These are phyloP conservation scores for Smutsia gigantea DNA, from an alignment of 2,797 vertebrate genomes.

Conservation along the genomic window DNA sequence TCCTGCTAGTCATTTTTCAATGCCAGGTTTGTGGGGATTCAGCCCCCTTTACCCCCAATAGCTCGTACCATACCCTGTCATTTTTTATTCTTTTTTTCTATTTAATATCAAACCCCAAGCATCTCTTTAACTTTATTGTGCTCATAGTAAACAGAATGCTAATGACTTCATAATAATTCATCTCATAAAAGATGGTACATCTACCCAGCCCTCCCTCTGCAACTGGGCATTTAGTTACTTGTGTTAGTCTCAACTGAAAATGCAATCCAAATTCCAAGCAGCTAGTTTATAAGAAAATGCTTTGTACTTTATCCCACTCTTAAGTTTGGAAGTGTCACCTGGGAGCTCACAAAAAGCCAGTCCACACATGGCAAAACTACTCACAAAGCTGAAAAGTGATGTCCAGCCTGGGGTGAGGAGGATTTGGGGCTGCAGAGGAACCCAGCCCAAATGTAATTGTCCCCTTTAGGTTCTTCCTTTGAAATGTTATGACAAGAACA, in stretches of 20 bases:
- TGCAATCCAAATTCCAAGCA: not conserved
- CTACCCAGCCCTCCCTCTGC: not conserved
- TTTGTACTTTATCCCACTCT: not conserved
- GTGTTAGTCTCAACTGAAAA: conserved; percentile 16
- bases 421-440: not conserved
- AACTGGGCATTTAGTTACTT: not conserved
- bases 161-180: not conserved
- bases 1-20: not conserved
- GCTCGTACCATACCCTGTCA: not conserved
- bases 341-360: not conserved
- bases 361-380: not conserved
- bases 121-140: not conserved
- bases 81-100: not conserved
- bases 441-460: not conserved
- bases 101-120: not conserved
- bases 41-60: not conserved
- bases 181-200: not conserved
- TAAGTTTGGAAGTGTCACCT: not conserved
- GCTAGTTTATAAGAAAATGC: not conserved
- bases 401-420: not conserved
- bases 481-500: not conserved
- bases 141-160: not conserved
- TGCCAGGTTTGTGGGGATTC: not conserved
- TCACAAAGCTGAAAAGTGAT: not conserved
- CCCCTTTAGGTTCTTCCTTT: not conserved